Conservation (phyloP, 2,113 vertebrate genomes). For the Corvus cornix region DNA sequence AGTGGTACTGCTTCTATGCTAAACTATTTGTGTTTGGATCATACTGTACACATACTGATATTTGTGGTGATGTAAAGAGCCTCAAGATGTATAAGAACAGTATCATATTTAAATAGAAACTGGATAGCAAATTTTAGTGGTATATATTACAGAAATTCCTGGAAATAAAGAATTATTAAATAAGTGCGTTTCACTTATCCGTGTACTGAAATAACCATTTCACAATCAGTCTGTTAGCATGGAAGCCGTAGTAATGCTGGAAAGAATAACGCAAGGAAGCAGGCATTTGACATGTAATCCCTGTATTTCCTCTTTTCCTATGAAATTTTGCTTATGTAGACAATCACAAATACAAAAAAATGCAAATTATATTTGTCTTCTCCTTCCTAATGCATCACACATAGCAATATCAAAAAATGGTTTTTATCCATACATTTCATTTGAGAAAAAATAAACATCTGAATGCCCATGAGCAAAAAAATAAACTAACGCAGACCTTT, state of each 20-base stretch:
- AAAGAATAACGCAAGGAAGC: background rate
- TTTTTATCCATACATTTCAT: background rate
- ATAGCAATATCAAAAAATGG: background rate
- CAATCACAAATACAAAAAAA: background rate
- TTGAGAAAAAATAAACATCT: background rate
- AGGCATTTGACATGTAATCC: background rate
- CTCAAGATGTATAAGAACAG: background rate
- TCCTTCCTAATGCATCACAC: background rate
- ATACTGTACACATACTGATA: background rate
- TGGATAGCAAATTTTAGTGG: background rate
- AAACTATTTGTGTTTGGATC: background rate
- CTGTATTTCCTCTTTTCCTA: background rate
- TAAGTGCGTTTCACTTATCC: background rate
- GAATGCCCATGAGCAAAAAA: background rate
- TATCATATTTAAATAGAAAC: background rate
- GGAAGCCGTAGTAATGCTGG: background rate
- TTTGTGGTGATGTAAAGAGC: background rate
- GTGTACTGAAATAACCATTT: background rate
- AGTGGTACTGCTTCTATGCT: background rate
- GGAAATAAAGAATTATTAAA: background rate
- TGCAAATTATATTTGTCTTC: background rate
- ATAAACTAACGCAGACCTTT: background rate
- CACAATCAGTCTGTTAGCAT: background rate
- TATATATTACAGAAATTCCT: background rate
- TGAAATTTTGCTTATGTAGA: background rate